phyloP scores from a whole-genome alignment of 1,140 invertebrate genomes.

The Acromyrmex heyeri region DNA sequence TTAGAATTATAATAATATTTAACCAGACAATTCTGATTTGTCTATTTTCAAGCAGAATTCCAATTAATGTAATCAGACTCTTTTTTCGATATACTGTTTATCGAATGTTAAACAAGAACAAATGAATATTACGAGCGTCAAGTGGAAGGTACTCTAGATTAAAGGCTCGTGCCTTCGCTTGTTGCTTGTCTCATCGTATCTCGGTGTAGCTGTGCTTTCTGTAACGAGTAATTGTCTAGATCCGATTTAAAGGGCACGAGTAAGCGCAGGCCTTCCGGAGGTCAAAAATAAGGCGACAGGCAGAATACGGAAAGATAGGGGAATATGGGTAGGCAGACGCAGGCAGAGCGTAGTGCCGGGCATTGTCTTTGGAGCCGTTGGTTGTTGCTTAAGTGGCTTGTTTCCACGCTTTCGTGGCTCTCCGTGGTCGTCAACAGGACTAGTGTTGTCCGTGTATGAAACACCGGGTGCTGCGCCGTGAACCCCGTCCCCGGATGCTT shows the following conservation, averaged over 20 bases:
- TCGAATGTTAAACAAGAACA: too few species aligned
- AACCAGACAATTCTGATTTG: too few species aligned
- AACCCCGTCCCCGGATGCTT: background rate
- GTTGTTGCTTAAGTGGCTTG: constrained; percentile 84
- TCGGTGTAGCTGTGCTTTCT: background rate
- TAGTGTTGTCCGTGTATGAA: constrained; percentile 27
- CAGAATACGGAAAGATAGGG: constrained; percentile 70
- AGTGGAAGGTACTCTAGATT: background rate
- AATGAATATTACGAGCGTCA: too few species aligned
- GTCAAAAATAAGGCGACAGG: constrained; percentile 78
- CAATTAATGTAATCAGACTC: too few species aligned
- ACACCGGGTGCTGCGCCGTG: background rate
- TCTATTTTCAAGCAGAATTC: too few species aligned
- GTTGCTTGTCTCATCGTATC: background rate
- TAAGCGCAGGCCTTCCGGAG: constrained; percentile 37
- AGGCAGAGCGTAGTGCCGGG: constrained; percentile 84
- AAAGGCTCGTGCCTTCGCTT: constrained; percentile 7
- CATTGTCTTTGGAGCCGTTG: constrained; percentile 82
- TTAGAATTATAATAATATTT: too few species aligned
- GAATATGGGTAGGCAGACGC: constrained; percentile 70
- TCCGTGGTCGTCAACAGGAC: constrained; percentile 51
- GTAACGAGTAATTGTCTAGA: constrained; percentile 16
- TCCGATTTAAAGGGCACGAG: constrained; percentile 19
- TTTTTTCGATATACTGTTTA: too few species aligned
- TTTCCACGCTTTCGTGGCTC: constrained; percentile 86